Conservation (phyloP, 1,140 invertebrate species). For the Drosophila persimilis region DNA sequence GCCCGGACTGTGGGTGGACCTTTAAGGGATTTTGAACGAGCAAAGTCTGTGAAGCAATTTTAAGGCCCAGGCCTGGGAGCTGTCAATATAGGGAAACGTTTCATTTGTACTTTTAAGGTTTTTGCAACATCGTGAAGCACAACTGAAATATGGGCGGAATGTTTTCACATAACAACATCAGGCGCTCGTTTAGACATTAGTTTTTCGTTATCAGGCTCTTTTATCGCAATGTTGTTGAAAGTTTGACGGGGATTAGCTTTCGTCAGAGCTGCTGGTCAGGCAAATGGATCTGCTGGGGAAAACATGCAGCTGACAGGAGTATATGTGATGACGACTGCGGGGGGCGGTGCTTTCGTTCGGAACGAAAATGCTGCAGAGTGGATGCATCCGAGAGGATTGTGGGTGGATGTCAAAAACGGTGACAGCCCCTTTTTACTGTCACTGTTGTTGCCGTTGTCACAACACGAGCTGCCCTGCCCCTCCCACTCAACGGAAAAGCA, state of each 20-base stretch:
- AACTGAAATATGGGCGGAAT: background rate
- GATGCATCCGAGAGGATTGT: background rate
- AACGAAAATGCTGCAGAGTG: conserved; percentile 15
- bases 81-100: too few species aligned
- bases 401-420: conserved; percentile 31
- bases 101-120: too few species aligned
- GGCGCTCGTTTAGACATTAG: background rate
- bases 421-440: conserved; percentile 18
- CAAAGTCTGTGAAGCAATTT: too few species aligned
- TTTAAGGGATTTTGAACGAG: too few species aligned
- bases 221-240: conserved; percentile 16
- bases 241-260: conserved; percentile 38
- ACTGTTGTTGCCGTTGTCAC: conserved; percentile 47
- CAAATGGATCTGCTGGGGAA: conserved; percentile 32
- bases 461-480: conserved; percentile 28
- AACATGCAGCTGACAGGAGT: conserved; percentile 31
- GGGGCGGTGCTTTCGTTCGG: background rate
- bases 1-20: background rate
- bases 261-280: conserved; percentile 14
- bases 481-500: conserved; percentile 15
- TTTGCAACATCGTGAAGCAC: too few species aligned
- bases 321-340: background rate
- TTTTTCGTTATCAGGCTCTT: conserved; percentile 24
- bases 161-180: conserved; percentile 1
- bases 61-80: too few species aligned